Conservation (phyloP, 2,888 invertebrate species). For the Pollenia angustigena region DNA sequence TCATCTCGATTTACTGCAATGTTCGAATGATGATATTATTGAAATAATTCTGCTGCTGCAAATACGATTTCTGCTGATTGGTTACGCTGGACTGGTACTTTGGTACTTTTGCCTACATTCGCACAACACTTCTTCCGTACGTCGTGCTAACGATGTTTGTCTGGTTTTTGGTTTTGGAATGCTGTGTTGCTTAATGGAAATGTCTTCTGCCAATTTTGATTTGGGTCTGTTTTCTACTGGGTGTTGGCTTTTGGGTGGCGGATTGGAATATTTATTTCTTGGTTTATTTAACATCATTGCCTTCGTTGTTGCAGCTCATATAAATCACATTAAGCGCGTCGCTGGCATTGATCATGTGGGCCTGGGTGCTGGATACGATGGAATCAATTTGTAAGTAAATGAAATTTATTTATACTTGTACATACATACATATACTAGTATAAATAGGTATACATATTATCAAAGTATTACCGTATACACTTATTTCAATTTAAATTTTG, state of each 20-base stretch:
- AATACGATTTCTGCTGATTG: slow-evolving; percentile 42
- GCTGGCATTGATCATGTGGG: slow-evolving; percentile 95
- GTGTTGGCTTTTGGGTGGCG: slow-evolving; percentile 24
- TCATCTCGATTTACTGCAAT: slow-evolving; percentile 69
- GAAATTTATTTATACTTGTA: slow-evolving; percentile 74
- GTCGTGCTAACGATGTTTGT: slow-evolving; percentile 30
- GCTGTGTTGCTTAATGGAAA: slow-evolving; percentile 30
- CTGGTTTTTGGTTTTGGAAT: slow-evolving; percentile 24
- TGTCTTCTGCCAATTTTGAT: slow-evolving; percentile 70
- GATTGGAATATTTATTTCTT: slow-evolving; percentile 49
- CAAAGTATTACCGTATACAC: slow-evolving; percentile 11
- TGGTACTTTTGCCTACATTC: slow-evolving; percentile 21
- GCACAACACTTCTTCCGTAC: slow-evolving; percentile 18
- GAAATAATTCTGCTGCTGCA: slow-evolving; percentile 44
- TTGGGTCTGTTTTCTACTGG: slow-evolving; percentile 62
- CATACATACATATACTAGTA: not conserved
- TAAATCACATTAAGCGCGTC: slow-evolving; percentile 93
- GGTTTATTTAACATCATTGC: slow-evolving; percentile 60
- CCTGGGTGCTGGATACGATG: slow-evolving; percentile 94
- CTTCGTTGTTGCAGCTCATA: slow-evolving; percentile 88
- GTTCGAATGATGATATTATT: slow-evolving; percentile 58
- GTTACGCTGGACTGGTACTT: slow-evolving; percentile 53
- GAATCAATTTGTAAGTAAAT: slow-evolving; percentile 94
- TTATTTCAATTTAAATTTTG: slow-evolving; percentile 56
- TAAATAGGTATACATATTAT: not conserved